Base-by-base conservation (phyloP, 2,888 invertebrate genomes). In the Xestobium rufovillosum region DNA sequence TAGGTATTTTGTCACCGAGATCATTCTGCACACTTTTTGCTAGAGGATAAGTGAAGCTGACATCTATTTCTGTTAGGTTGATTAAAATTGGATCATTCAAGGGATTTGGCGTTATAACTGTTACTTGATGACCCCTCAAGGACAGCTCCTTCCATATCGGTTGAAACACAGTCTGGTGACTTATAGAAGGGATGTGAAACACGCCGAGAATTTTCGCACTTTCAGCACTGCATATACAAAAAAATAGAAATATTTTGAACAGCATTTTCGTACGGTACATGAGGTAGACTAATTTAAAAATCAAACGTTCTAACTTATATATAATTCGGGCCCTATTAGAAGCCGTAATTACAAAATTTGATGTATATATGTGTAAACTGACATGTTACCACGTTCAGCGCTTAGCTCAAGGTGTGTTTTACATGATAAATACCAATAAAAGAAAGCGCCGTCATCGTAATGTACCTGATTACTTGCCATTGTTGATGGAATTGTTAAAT, bases 51-150 rank as follows among this genome's bases (percentile, higher is more conserved):
- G 43, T 38, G 23, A 52, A 53, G 0, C 53, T 44, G 3, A 55
- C 48, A 34, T 58, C 53, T n/a, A 61, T 57, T 52, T 61, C 60
- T 1, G 56, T 60, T 14, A 61, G 37, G 38, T 60, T 61, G 3
- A 42, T 43, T 32, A 61, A 41, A 2, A 39, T 30, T 1, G 49
- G 40, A 33, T 60, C 55, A 12, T 52, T 55, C 14, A 60, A 35
- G 4, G 61, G 61, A 42, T 51, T 45, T 1, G 61, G 53, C 2
- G 59, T 59, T 12, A 61, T 43, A 1, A 59, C 55, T 10, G 52
- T 53, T 0, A 61, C 56, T 36, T 57, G 29, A 35, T 61, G 61
- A 3, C 61, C 61, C 35, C 53, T 48, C 33, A 55, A 44, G 6
- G 56, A 56, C 13, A 60, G 36, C 43, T 56, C 57, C 29, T 42